Evolutionary conservation across 2,888 invertebrate species (phyloP).

Genomic region (Patella caerulea): DNA sequence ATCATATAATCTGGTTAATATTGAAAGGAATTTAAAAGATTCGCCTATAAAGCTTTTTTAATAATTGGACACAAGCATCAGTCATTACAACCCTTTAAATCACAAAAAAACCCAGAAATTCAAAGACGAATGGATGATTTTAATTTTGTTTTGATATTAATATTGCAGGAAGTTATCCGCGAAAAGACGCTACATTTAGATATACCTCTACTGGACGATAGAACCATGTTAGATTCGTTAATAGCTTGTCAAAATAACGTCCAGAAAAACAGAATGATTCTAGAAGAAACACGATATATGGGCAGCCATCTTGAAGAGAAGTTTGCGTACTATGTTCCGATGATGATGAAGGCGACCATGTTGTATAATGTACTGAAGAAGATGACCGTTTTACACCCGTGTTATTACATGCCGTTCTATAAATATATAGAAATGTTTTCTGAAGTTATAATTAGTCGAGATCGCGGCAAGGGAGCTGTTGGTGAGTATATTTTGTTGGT

Average conservation of each 20-base stretch:
- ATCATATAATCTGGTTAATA: no score
- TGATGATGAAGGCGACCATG: constrained; percentile 65
- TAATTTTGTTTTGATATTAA: not conserved
- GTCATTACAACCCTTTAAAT: not conserved
- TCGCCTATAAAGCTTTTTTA: no score
- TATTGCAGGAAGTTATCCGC: constrained; percentile 60
- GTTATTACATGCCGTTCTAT: constrained; percentile 65
- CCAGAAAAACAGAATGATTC: constrained; percentile 58
- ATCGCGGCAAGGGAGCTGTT: constrained; percentile 65
- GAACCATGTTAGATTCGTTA: constrained; percentile 65
- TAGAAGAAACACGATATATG: constrained; percentile 66
- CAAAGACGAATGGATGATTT: not conserved
- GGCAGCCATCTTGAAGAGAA: constrained; percentile 66
- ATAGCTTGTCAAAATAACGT: constrained; percentile 63
- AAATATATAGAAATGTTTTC: constrained; percentile 61
- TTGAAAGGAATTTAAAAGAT: no score
- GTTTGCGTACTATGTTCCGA: constrained; percentile 62
- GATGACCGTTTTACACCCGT: constrained; percentile 60
- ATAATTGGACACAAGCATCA: no score
- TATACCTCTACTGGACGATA: constrained; percentile 66
- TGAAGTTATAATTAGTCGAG: constrained; percentile 53
- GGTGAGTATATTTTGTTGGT: constrained; percentile 40
- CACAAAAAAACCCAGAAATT: not conserved
- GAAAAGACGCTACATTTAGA: constrained; percentile 64
- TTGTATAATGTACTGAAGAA: constrained; percentile 63